Evolutionary conservation across 1,140 invertebrate genomes (phyloP), one percentile per base, ranked within the genome.

Genomic region (Drosophila subobscura): DNA sequence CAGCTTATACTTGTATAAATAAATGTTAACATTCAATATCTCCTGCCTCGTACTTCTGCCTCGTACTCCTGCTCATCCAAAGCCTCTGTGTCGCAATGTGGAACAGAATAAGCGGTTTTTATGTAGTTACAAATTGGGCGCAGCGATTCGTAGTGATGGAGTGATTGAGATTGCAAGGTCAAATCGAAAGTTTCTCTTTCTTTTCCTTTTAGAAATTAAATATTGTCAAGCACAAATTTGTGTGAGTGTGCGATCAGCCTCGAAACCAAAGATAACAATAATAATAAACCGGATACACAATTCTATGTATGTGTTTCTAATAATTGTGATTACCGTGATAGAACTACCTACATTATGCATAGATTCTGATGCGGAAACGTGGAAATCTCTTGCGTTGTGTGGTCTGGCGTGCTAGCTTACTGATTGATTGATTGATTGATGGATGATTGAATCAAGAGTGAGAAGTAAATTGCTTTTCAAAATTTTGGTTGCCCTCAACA

Each of bases 11-110:
- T 65, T 76, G 57, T 64, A 68, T 46, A 64, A 74, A 77, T 73
- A 81, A 81, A 81, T 83, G 80, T 76, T 72, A 85, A 76, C 76
- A 79, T 85, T 84, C 71, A 75, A 84, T 84, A 84, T 79, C 72
- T 45, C 79, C 63, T 59, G 50, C 47, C 44, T 64, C 37, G 7
- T 33, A 7, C 45, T 25, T 42, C 10, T 40, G 49, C 16, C 37
- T 10, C 50, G 37, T 20, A 40, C 25, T 57, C 29, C 12, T 44
- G 23, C 7, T 66, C 44, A n/a, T 59, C n/a, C 65, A 42, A 60
- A 72, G 67, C 57, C 67, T 72, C 67, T 71, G 67, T 61, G 50
- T 72, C 65, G 68, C 65, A 68, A 56, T 68, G 65, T 68, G 55
- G 72, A 76, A 59, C 51, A 76, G 50, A 49, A 55, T 46, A 54